Percentiles rank a stretch among this genome's conserved stretches.
Conservation (phyloP, 2,888 invertebrate species). For the Cyaniris semiargus region DNA sequence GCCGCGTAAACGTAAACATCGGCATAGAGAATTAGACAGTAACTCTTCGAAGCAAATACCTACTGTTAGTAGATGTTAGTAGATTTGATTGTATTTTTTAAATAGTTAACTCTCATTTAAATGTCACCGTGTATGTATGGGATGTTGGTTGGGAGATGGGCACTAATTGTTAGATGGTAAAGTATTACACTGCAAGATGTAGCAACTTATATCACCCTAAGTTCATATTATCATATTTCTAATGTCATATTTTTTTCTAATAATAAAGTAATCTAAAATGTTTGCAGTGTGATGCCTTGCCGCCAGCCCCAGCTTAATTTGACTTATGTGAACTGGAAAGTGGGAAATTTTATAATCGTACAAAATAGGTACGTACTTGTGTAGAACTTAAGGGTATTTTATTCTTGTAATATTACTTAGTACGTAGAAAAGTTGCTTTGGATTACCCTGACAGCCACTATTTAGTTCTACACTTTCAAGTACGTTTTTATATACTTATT, state of each 20-base stretch:
- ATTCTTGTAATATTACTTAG: not conserved
- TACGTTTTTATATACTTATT: not conserved
- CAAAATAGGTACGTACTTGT: slow-evolving; percentile 29
- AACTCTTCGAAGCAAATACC: no score
- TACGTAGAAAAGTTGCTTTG: not conserved
- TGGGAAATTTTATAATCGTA: slow-evolving; percentile 11
- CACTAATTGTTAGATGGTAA: not conserved
- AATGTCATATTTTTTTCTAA: not conserved
- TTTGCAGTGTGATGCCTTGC: slow-evolving; percentile 30
- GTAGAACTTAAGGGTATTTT: slow-evolving; percentile 26
- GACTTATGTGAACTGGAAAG: not conserved
- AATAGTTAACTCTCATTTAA: no score
- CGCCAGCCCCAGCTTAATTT: slow-evolving; percentile 17
- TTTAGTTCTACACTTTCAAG: slow-evolving; percentile 29
- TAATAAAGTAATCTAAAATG: not conserved
- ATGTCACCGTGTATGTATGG: no score
- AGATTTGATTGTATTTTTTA: no score
- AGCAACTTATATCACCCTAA: not conserved
- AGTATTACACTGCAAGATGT: slow-evolving; percentile 19
- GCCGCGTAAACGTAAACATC: no score
- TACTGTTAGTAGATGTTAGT: no score
- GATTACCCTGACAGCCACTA: not conserved
- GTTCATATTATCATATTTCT: not conserved
- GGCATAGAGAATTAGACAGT: no score
- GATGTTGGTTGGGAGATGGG: not conserved